These are phyloP conservation scores for Paralvinella palmiformis DNA, from an alignment of 1,140 invertebrate genomes.

Conservation along the genomic window DNA sequence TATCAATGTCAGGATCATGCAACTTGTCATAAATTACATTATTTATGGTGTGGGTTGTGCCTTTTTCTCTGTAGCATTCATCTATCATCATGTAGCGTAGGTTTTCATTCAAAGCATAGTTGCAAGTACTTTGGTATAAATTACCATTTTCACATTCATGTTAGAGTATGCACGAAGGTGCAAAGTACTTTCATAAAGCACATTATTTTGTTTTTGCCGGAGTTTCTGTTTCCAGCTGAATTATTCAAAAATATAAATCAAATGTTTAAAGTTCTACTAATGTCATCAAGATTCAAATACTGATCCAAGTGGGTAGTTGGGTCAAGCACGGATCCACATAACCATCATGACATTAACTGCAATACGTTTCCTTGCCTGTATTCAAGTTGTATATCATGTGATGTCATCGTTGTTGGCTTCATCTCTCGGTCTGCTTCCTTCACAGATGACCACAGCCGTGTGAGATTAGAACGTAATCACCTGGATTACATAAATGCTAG, in stretches of 20 bases:
- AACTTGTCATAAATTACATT: no score
- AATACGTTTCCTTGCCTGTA: not conserved
- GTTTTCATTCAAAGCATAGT: no score
- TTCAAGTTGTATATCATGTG: not conserved
- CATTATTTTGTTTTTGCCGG: no score
- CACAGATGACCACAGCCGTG: constrained; percentile 71
- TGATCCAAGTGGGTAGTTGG: not conserved
- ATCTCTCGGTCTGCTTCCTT: constrained; percentile 14
- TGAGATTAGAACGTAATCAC: constrained; percentile 66
- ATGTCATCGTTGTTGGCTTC: not conserved
- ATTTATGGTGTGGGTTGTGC: no score
- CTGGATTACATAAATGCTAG: constrained; percentile 93
- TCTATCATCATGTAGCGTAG: no score
- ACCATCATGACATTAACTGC: not conserved
- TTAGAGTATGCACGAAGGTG: no score
- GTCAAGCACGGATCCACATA: not conserved
- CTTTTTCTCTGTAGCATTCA: no score
- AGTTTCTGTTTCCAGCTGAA: no score
- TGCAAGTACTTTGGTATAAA: no score
- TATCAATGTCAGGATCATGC: no score
- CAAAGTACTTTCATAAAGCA: no score
- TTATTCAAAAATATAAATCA: not conserved
- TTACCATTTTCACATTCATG: no score
- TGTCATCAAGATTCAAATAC: not conserved
- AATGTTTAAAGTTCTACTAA: not conserved